Percentiles rank a stretch among this genome's conserved stretches.
phyloP scores from a whole-genome alignment of 1,140 invertebrate species.

The Laupala kohalensis region DNA sequence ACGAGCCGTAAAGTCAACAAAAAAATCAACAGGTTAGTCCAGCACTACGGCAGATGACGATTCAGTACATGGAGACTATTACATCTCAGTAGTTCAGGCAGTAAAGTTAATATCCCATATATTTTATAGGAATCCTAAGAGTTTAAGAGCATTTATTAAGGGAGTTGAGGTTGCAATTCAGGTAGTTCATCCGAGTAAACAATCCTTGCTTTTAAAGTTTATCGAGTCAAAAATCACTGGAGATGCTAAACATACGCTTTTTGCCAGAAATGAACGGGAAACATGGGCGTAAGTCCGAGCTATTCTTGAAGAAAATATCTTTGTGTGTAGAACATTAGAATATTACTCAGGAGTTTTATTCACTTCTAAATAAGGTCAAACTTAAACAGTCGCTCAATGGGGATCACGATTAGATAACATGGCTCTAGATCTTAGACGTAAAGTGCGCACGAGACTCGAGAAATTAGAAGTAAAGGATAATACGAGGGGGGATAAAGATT shows the following conservation, averaged over 20 bases:
- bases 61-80: background rate
- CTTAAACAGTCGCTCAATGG: background rate
- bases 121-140: background rate
- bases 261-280: background rate
- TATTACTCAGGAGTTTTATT: background rate
- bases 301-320: constrained; percentile 4
- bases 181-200: background rate
- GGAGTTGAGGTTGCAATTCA: background rate
- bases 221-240: constrained; percentile 5
- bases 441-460: background rate
- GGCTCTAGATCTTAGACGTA: background rate
- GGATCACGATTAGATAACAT: background rate
- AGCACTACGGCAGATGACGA: background rate
- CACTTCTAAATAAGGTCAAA: background rate
- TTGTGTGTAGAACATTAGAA: background rate
- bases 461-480: background rate
- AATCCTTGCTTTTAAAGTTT: background rate
- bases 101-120: background rate
- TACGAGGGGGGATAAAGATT: background rate
- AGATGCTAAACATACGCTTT: background rate
- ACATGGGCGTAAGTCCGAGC: background rate
- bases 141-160: background rate
- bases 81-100: background rate
- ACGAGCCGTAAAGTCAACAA: too few relatives aligned
- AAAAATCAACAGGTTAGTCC: background rate